Evolutionary conservation across 2,888 invertebrate genomes (phyloP).

Genomic region (Cryptocephalus moraei): DNA sequence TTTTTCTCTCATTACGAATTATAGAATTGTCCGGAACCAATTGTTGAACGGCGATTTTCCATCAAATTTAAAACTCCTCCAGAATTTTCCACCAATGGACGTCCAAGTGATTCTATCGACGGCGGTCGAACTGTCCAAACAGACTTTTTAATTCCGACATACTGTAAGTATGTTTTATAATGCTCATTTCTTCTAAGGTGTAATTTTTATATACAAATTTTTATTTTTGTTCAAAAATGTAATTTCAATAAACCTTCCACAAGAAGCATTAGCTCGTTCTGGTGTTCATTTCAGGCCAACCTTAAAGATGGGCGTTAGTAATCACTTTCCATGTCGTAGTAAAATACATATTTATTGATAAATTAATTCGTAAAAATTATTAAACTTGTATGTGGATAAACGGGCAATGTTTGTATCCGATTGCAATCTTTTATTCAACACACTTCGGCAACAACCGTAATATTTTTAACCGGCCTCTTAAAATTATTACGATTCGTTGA

Average conservation of each 20-base stretch:
- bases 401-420: too few relatives aligned
- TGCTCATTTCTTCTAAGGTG: too few relatives aligned
- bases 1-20: conserved; percentile 14
- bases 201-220: not conserved
- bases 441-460: too few relatives aligned
- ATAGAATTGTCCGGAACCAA: conserved; percentile 71
- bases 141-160: conserved; percentile 1
- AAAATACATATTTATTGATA: too few relatives aligned
- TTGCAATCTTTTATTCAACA: too few relatives aligned
- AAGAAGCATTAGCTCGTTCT: not conserved
- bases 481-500: too few relatives aligned
- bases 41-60: conserved; percentile 86
- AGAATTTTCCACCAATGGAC: conserved; percentile 86
- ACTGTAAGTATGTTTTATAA: too few relatives aligned
- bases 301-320: too few relatives aligned
- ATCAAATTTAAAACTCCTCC: conserved; percentile 84
- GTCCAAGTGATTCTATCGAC: conserved; percentile 73
- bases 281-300: not conserved
- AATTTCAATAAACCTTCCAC: not conserved
- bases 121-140: conserved; percentile 54
- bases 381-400: too few relatives aligned
- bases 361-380: too few relatives aligned
- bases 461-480: too few relatives aligned
- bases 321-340: not conserved
- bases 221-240: conserved; percentile 2